Base-by-base conservation (phyloP, 2,888 invertebrate species). In the Iselma pallidipennis region DNA sequence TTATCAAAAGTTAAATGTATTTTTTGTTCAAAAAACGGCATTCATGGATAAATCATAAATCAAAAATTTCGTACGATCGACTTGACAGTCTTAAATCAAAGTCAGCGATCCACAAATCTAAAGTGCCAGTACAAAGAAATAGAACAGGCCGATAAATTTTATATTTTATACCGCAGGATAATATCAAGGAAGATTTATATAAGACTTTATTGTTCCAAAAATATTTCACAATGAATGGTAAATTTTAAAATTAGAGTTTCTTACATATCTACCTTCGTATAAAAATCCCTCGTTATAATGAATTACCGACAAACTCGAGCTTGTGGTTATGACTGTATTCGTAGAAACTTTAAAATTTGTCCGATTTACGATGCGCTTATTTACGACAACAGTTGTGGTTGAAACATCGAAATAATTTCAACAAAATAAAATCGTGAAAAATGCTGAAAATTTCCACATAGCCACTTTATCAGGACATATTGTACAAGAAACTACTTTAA, bases 211-310 rank as follows among this genome's bases (percentile, higher is more conserved):
- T 77, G 80, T 70, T 74, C 72, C 78, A 77, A 80, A 79, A 78
- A 74, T 73, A 71, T 76, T 77, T 78, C 76, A 19, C 14, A 33
- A 33, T 14, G 6, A 14, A 19, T 16, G 42, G 19, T 16, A 79
- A 78, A 77, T 79, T 76, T 77, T 76, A 75, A 77, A 77, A 78
- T 78, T 78, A 78, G 76, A 77, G 76, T 77, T 76, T 4, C 77
- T 72, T 74, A 74, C 76, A 76, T 76, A 75, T 55, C 72, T 73
- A 75, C 76, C 75, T 77, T 68, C 67, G 66, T 61, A 74, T 70
- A 72, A 74, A 72, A 75, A 74, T 73, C 69, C 74, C 76, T 77
- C 78, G 77, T 78, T 76, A 76, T 71, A 67, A 77, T 77, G 76
- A 78, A 78, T 79, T 78, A 76, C 73, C 68, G 72, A 67, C n/a